These are phyloP conservation scores for Pteronotus mesoamericanus DNA, from an alignment of 2,797 vertebrate genomes.

Conservation along the genomic window DNA sequence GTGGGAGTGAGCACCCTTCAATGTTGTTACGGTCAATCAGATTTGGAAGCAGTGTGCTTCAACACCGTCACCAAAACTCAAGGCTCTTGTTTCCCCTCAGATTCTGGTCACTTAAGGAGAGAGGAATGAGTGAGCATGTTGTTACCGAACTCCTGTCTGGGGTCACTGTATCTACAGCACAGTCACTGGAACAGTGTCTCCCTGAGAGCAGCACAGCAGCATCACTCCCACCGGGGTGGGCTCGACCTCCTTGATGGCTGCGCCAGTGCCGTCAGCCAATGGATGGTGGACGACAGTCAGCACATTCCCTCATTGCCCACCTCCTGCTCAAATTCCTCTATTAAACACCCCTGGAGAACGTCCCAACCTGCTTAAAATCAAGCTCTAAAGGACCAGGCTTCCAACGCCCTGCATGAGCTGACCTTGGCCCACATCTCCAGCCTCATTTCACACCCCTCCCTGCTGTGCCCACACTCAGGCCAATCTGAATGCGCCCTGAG, in stretches of 20 bases:
- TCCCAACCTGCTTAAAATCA: neutral
- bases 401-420: neutral
- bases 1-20: neutral
- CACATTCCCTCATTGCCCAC: neutral
- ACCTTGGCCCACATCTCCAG: accelerated
- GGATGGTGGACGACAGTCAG: accelerated
- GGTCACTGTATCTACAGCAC: neutral
- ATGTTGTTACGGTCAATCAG: accelerated
- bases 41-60: neutral
- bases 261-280: neutral
- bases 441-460: too few relatives aligned
- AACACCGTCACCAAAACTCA: neutral
- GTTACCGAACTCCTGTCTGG: neutral
- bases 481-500: neutral
- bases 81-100: neutral
- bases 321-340: neutral
- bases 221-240: accelerated
- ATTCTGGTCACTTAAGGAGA: neutral
- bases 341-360: neutral
- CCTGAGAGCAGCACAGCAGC: accelerated
- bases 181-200: neutral
- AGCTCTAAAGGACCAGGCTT: neutral
- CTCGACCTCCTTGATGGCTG: neutral
- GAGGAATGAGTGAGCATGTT: accelerated
- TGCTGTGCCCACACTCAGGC: too few relatives aligned